Base-by-base conservation (phyloP, 64 coral and sea anemone genomes). In the Montipora cactus region DNA sequence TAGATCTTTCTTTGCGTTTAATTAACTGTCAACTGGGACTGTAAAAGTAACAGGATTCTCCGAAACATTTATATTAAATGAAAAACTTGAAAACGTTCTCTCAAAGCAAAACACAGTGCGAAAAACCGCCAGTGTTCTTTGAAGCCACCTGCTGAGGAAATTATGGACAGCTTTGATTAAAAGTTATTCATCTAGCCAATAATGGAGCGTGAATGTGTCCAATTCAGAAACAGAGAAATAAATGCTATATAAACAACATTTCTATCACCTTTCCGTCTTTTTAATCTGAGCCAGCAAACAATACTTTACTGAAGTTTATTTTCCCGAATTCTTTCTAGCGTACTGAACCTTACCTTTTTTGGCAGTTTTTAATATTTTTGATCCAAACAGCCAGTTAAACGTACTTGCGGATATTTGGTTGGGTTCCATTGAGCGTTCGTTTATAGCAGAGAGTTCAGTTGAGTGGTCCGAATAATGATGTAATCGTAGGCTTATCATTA, bases 61-160 rank as follows among this genome's bases (percentile, higher is more conserved):
- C 7, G 61, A 64, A 64, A 64, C 61, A 64, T 64, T 16, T 64
- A 64, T 15, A 12, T 16, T 15, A 64, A 64, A 64, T 64, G 14
- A 64, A 64, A 64, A 16, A 37, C 37, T 37, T 37, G 37, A 37
- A 64, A 64, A 11, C 61, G 61, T 64, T 19, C 13, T 64, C 8
- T 64, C 11, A 14, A 12, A 22, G 9, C 67, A 86, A 45, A 22
- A 50, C 13, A 49, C 44, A 49, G 1, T 66, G 28, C 46, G 8
- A 84, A 86, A 49, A 66, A 86, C 25, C 82, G 82, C 15, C 19
- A 72, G 19, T 86, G 66, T 86, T 71, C 49, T 12, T 18, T 23
- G 11, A 9, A 10, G 1, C 82, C 82, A 86, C 82, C 82, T 86
- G 82, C 82, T 7, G 7, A 3, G 5, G 14, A 2, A 22, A 70